Evolutionary conservation across 2,888 invertebrate genomes (phyloP).

Genomic region (Dysmachus trigonus): DNA sequence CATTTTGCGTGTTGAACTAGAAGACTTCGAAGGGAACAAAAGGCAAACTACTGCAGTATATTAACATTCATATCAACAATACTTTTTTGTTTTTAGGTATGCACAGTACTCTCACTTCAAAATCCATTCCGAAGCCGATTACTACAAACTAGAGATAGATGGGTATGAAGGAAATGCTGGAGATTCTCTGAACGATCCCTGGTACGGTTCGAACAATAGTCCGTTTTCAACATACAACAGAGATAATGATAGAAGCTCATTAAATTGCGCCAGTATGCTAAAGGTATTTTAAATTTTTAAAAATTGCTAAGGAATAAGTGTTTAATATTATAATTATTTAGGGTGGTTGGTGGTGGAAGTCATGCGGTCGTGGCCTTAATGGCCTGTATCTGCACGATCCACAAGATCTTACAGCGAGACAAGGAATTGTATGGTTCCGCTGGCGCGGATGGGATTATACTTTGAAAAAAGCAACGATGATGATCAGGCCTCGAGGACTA

Average conservation of each 20-base stretch:
- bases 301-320: neutral
- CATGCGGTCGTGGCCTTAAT: slow-evolving; percentile 88
- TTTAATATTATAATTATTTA: slow-evolving; percentile 46
- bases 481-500: slow-evolving; percentile 79
- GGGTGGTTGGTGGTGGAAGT: slow-evolving; percentile 97
- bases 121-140: slow-evolving; percentile 90
- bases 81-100: slow-evolving; percentile 69
- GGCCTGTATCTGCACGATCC: slow-evolving; percentile 90
- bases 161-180: slow-evolving; percentile 92
- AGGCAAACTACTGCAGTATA: slow-evolving; percentile 66
- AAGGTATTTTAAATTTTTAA: slow-evolving; percentile 65
- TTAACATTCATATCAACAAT: neutral
- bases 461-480: slow-evolving; percentile 87
- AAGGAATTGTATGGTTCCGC: slow-evolving; percentile 95
- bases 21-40: slow-evolving; percentile 93
- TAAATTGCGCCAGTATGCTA: slow-evolving; percentile 92
- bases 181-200: slow-evolving; percentile 90
- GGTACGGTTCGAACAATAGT: slow-evolving; percentile 93
- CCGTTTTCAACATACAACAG: slow-evolving; percentile 93
- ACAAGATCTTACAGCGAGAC: slow-evolving; percentile 87
- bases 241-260: slow-evolving; percentile 88
- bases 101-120: slow-evolving; percentile 93
- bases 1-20: slow-evolving; percentile 84
- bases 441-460: slow-evolving; percentile 97
- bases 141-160: slow-evolving; percentile 90